These are phyloP conservation scores for Eupsilia transversa DNA, from an alignment of 2,888 invertebrate species.

Conservation along the genomic window DNA sequence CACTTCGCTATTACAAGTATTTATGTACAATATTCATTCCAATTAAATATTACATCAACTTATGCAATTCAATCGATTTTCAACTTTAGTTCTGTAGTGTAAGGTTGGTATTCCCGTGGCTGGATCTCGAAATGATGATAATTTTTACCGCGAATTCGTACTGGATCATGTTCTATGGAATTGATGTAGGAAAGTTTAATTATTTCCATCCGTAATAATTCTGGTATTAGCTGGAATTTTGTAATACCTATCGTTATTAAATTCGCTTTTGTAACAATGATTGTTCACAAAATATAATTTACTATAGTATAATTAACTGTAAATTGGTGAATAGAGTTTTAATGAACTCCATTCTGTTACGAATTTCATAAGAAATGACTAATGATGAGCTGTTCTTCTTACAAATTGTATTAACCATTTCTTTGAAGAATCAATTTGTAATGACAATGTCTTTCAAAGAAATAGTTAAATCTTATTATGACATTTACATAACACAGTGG, in stretches of 20 bases:
- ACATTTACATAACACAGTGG: not conserved
- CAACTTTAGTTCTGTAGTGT: accelerated
- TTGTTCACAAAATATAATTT: not conserved
- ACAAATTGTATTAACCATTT: not conserved
- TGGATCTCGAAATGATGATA: conserved; percentile 21
- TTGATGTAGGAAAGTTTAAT: conserved; percentile 41
- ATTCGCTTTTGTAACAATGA: not conserved
- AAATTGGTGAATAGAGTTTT: not conserved
- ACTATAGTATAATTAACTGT: not conserved
- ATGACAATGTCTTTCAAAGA: no score
- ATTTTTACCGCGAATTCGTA: conserved; percentile 59
- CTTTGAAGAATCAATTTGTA: conserved; percentile 12
- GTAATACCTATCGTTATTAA: not conserved
- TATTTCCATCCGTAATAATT: conserved; percentile 35
- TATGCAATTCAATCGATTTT: conserved; percentile 16
- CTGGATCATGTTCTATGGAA: conserved; percentile 52
- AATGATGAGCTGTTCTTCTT: conserved; percentile 5
- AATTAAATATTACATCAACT: conserved; percentile 57
- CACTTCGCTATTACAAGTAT: not conserved
- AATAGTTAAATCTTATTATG: no score
- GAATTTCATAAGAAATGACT: conserved; percentile 20
- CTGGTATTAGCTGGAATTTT: conserved; percentile 31
- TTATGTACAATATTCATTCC: conserved; percentile 29
- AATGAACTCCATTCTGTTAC: conserved; percentile 1
- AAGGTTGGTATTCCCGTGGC: conserved; percentile 7